Conservation (phyloP, 2,797 vertebrate genomes). For the Halcyon smyrnensis region DNA sequence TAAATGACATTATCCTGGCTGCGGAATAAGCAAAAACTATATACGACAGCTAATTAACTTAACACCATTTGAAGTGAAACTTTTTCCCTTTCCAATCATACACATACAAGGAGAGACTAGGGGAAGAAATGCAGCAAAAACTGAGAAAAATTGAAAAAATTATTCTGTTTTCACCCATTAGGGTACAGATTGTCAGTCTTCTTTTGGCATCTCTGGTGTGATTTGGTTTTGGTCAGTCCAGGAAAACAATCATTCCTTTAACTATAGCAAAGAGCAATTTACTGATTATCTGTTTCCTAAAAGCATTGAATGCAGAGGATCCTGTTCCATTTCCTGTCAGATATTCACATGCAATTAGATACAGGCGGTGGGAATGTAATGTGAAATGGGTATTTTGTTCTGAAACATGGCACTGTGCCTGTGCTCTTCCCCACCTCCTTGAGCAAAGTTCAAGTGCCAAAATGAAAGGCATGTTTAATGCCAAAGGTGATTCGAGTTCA, state of each 20-base stretch:
- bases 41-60: not conserved
- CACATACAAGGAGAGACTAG: accelerated
- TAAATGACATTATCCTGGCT: not conserved
- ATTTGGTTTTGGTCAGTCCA: not conserved
- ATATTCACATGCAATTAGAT: conserved; percentile 62
- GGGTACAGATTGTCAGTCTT: not conserved
- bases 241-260: conserved; percentile 55
- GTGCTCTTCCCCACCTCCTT: conserved; percentile 46
- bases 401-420: conserved; percentile 49
- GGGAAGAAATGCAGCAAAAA: not conserved
- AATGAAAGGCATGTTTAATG: conserved; percentile 59
- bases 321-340: conserved; percentile 67
- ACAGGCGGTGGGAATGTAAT: conserved; percentile 45
- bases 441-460: conserved; percentile 51
- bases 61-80: not conserved
- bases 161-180: not conserved
- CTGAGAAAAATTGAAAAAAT: not conserved
- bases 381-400: conserved; percentile 67
- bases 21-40: not conserved
- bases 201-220: not conserved
- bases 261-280: conserved; percentile 34
- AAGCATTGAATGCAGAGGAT: conserved; percentile 49
- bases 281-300: conserved; percentile 48
- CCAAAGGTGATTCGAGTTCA: conserved; percentile 68
- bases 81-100: not conserved